These are phyloP conservation scores for Cephus nigrinus DNA, from an alignment of 2,888 invertebrate genomes.

Conservation along the genomic window DNA sequence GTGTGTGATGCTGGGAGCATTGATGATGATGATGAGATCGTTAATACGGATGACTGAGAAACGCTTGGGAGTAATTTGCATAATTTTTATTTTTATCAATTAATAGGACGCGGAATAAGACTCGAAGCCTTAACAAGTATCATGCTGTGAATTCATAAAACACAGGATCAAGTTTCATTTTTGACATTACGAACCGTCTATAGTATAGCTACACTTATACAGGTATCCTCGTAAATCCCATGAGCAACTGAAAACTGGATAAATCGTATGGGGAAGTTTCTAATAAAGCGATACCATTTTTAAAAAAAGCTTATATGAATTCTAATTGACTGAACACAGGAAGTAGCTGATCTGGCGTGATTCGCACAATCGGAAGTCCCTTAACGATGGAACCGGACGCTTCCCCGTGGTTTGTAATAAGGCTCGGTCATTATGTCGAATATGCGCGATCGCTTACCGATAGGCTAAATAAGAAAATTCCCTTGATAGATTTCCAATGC, in stretches of 20 bases:
- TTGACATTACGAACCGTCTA: no score
- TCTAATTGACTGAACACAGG: background rate
- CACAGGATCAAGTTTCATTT: no score
- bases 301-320: background rate
- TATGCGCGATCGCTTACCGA: background rate
- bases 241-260: background rate
- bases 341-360: background rate
- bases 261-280: background rate
- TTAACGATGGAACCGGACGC: background rate
- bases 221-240: background rate
- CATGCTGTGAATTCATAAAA: no score
- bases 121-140: no score
- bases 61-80: background rate
- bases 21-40: background rate
- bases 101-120: no score
- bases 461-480: constrained; percentile 30
- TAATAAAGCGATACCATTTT: background rate
- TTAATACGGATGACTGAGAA: background rate
- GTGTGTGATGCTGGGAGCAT: background rate
- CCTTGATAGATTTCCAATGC: constrained; percentile 51
- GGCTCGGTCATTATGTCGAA: background rate
- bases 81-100: no score
- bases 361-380: background rate
- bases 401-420: background rate
- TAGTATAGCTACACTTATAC: no score